Evolutionary conservation across 2,888 invertebrate species (phyloP), one percentile per base, ranked within the genome.

Genomic region (Alentia gelatinosa): DNA sequence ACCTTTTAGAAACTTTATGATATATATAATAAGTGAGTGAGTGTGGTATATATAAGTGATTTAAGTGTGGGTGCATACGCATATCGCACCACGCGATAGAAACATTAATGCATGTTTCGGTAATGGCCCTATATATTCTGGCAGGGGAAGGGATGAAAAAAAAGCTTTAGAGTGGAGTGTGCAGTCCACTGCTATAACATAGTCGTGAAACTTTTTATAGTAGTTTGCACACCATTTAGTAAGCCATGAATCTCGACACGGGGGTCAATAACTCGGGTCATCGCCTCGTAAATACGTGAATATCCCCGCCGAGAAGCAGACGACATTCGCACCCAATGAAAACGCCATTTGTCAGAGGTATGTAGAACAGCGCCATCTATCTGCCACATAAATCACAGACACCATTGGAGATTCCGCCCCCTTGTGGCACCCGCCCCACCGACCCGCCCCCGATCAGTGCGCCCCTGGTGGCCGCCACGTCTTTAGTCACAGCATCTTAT

Each of bases 401-500:
- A 26, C 68, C 26, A 30, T 68, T 30, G 33, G 68, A 68, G 30
- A 68, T 15, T 26, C 33, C 68, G 33, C 68, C 56, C 56, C 47
- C 56, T 12, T 56, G n/a, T n/a, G 23, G 23, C 56, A 19, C 56
- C 19, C 5, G 3, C 19, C 56, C 56, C 56, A 19, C 5, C 5
- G 23, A 3, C 56, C 56, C 56, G 3, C 19, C 56, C 12, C 56
- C 56, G 3, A 3, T 12, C 68, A 30, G n/a, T 0, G 33, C 68
- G 30, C 26, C 68, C 26, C 68, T 68, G 68, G 68, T 68, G 68
- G 68, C 23, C 40, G 4, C 83, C 15, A n/a, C 19, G 37, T 83
- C 83, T 83, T 83, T 83, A 83, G 83, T 83, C 83, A 83, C 75
- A 39, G 12, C 40, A 12, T 83, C 83, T 83, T 83, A 83, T 83